Percentiles rank a stretch among this genome's conserved stretches.
Conservation (phyloP, 2,113 vertebrate genomes). For the Seriola rivoliana region DNA sequence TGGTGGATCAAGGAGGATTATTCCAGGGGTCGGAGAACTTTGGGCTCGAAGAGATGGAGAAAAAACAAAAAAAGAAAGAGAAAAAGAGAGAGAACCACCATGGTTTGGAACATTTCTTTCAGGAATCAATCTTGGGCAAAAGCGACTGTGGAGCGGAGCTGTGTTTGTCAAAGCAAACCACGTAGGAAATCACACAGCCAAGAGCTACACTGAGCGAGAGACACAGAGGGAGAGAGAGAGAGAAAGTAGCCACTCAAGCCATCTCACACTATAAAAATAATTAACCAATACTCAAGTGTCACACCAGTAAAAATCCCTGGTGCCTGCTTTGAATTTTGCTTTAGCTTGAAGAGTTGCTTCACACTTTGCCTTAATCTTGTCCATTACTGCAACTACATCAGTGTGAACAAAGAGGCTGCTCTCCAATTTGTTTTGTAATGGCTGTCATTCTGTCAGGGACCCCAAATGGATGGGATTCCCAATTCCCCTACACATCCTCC, state of each 20-base stretch:
- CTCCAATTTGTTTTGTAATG: constrained; percentile 63
- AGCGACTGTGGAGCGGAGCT: not conserved
- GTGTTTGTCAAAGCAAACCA: constrained; percentile 67
- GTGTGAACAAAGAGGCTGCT: constrained; percentile 52
- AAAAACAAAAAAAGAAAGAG: not conserved
- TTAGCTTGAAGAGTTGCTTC: constrained; percentile 43
- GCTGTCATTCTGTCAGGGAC: constrained; percentile 43
- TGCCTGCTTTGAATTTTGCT: constrained; percentile 55
- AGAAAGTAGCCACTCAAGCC: constrained; percentile 35
- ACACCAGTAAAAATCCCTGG: constrained; percentile 49
- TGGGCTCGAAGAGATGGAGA: constrained; percentile 30
- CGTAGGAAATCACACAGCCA: constrained; percentile 43
- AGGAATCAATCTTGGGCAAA: constrained; percentile 46
- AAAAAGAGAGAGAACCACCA: constrained; percentile 21
- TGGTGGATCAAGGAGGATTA: constrained; percentile 76
- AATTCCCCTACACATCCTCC: constrained; percentile 40
- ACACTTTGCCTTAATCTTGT: constrained; percentile 62
- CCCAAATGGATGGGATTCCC: constrained; percentile 43
- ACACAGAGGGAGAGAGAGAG: not conserved
- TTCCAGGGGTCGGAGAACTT: constrained; percentile 57
- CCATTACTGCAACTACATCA: constrained; percentile 54
- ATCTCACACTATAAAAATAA: constrained; percentile 52
- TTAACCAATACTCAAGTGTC: constrained; percentile 68
- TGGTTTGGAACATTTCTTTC: constrained; percentile 48
- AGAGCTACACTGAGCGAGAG: constrained; percentile 42